Conservation (phyloP, 2,888 invertebrate genomes). For the Endomychus coccineus region DNA sequence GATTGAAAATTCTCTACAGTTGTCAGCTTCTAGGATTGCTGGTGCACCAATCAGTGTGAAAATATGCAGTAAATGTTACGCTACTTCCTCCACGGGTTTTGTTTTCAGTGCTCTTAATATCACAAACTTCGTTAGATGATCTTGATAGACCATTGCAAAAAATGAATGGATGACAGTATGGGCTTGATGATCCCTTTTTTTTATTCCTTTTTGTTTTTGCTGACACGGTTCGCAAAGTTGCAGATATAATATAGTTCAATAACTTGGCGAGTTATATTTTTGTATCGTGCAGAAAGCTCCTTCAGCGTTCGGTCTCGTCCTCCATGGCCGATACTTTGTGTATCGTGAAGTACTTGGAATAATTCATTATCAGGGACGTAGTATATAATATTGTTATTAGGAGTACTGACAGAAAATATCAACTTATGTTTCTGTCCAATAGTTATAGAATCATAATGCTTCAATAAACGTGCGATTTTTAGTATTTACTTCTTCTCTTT, state of each 20-base stretch:
- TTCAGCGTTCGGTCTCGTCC: constrained; percentile 24
- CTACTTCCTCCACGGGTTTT: no score
- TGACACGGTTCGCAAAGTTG: constrained; percentile 21
- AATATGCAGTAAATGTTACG: no score
- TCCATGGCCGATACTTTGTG: constrained; percentile 25
- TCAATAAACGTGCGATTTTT: no score
- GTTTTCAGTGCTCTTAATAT: no score
- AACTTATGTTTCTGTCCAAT: not conserved
- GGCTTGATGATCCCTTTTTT: constrained; percentile 2
- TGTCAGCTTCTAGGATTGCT: no score
- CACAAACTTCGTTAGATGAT: no score
- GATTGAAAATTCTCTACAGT: no score
- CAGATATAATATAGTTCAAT: constrained; percentile 21
- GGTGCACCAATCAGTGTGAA: no score
- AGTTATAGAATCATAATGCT: not conserved
- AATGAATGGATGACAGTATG: constrained; percentile 3
- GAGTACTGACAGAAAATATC: not conserved
- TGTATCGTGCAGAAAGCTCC: constrained; percentile 22
- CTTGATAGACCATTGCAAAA: no score
- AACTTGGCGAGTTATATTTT: constrained; percentile 22
- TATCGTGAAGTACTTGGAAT: not conserved
- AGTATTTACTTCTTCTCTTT: no score
- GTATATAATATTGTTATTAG: not conserved
- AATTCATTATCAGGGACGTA: not conserved
- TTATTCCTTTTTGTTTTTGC: constrained; percentile 2